Evolutionary conservation across 1,140 invertebrate genomes (phyloP), one percentile per base, ranked within the genome.

Genomic region (Euschistus heros): DNA sequence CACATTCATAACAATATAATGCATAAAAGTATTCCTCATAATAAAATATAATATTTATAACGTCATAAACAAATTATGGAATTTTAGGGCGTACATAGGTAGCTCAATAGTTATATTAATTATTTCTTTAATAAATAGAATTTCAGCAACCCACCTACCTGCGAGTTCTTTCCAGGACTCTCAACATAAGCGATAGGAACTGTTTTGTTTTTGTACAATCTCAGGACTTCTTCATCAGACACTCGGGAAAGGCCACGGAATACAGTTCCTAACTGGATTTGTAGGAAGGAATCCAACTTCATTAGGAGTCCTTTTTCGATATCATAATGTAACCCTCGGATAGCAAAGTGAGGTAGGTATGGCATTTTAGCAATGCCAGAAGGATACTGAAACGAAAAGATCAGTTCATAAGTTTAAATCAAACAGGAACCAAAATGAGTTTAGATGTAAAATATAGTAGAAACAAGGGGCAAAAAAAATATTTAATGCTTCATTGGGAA

Each of bases 211-310:
- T 88, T 89, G 75, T 97, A 97, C 33, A 93, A 75, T 67, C 84
- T 78, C 2, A 91, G 78, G 42, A 97, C 91, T 79, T 97, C 92
- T 22, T 91, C 86, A 72, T 90, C 86, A 18, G 84, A 78, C 0
- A 98, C 80, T 15, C 85, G 84, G 68, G 86, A 87, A 17, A 91
- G 75, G 7, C 95, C 89, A 71, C 90, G 82, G 75, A 94, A 97
- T n/a, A 98, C 94, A 37, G 92, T 87, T 44, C 92, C 94, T 73
- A 94, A 83, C 76, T 98, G 94, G 70, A 98, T 94, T 82, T 97
- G 92, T 68, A 97, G 81, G 76, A 97, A 98, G 18, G 92, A 92
- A 78, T 98, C 94, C 69, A 98, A 81, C 78, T 98, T 98, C 69
- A 98, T 79, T 17, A 98, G 78, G n/a, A 97, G 76, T 33, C 94